phyloP scores from a whole-genome alignment of 1,140 invertebrate genomes.

The Condylostylus longicornis region DNA sequence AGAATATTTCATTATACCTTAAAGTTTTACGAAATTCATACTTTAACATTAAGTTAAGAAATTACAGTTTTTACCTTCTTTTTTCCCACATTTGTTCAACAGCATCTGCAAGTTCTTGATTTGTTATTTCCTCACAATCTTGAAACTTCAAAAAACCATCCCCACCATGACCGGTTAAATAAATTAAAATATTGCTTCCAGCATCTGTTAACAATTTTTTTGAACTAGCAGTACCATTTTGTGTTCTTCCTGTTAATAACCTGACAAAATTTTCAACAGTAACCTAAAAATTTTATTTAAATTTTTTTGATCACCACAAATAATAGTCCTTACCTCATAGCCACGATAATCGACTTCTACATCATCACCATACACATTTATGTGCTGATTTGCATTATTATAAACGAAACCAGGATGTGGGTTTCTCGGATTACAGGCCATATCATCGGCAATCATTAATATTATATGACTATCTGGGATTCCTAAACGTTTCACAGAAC shows the following conservation, averaged over 20 bases:
- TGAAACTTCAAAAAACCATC: conserved; percentile 99
- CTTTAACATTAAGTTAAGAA: background rate
- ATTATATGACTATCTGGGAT: conserved; percentile 97
- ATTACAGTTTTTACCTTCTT: conserved; percentile 44
- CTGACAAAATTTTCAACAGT: conserved; percentile 98
- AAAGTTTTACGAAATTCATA: conserved; percentile 18
- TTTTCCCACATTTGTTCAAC: conserved; percentile 99
- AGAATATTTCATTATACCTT: conserved; percentile 95
- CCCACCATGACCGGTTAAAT: conserved; percentile 94
- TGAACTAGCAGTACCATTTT: conserved; percentile 80
- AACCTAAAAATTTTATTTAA: conserved; percentile 38
- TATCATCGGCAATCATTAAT: conserved; percentile 97
- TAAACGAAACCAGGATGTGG: conserved; percentile 95
- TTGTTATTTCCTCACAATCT: conserved; percentile 98
- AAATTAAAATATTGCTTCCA: conserved; percentile 93
- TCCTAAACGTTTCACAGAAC: conserved; percentile 91
- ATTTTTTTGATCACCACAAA: no score
- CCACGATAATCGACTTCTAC: conserved; percentile 98
- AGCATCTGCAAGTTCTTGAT: conserved; percentile 94
- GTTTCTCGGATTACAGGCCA: conserved; percentile 98
- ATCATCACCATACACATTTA: conserved; percentile 98
- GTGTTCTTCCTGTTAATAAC: conserved; percentile 79
- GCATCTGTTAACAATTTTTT: conserved; percentile 94
- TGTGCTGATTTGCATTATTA: conserved; percentile 94
- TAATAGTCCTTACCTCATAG: conserved; percentile 49